Percentiles rank a stretch among this genome's conserved stretches.
Evolutionary conservation across 2,113 vertebrate species (phyloP).

Genomic region (Oceanites oceanicus): DNA sequence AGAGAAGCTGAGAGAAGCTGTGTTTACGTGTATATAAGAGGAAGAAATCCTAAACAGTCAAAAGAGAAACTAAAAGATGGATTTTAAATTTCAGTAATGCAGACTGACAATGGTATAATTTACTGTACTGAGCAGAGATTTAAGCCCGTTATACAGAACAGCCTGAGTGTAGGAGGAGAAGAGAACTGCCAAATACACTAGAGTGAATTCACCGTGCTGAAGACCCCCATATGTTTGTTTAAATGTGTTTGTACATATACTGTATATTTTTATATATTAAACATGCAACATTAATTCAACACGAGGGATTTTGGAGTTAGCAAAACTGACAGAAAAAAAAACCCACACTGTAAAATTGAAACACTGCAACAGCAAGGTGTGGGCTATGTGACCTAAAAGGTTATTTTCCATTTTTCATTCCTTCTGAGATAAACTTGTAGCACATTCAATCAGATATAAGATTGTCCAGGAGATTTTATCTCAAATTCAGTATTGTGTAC

Average conservation of each 20-base stretch:
- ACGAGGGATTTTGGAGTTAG: background rate
- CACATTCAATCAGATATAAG: background rate
- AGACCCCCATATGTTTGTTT: slow-evolving; percentile 50
- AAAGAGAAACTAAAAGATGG: background rate
- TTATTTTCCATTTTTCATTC: background rate
- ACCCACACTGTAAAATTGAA: background rate
- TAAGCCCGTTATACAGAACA: background rate
- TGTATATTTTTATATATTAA: background rate
- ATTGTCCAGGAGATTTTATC: background rate
- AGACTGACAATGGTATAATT: background rate
- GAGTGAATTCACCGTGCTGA: background rate
- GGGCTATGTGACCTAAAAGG: background rate
- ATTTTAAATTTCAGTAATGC: background rate
- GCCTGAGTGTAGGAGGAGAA: slow-evolving; percentile 20
- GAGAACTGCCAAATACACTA: slow-evolving; percentile 2
- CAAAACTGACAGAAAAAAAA: background rate
- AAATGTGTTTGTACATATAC: slow-evolving; percentile 18
- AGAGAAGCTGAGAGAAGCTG: background rate
- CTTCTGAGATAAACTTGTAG: background rate
- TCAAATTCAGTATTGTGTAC: background rate
- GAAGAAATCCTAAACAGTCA: background rate
- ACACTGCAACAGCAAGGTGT: background rate
- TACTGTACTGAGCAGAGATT: background rate
- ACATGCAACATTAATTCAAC: background rate
- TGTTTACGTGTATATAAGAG: background rate